Percentiles rank a stretch among this genome's conserved stretches.
Evolutionary conservation across 2,113 vertebrate genomes (phyloP).

Genomic region (Mustela lutreola): DNA sequence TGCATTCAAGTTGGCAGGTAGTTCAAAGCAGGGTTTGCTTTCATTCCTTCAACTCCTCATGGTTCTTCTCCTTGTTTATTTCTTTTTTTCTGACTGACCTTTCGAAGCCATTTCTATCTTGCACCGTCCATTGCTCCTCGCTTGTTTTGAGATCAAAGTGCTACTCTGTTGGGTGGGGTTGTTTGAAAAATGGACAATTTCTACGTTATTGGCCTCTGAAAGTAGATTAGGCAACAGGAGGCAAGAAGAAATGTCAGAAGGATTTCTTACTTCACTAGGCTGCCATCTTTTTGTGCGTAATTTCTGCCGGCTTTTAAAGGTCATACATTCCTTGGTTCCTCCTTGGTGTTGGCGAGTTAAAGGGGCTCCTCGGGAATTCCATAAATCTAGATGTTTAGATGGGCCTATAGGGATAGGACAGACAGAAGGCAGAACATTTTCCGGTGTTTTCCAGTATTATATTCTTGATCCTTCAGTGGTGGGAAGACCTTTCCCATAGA

Average conservation of each 20-base stretch:
- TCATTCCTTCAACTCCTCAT: not conserved
- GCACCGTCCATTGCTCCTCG: not conserved
- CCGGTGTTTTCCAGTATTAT: not conserved
- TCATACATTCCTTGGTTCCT: slow-evolving; percentile 46
- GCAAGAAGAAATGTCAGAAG: not conserved
- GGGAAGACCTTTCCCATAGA: not conserved
- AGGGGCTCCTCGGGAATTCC: not conserved
- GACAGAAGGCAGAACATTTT: not conserved
- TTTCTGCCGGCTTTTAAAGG: not conserved
- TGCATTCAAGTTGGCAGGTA: not conserved
- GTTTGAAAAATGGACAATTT: slow-evolving; percentile 51
- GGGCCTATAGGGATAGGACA: not conserved
- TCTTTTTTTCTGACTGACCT: slow-evolving; percentile 64
- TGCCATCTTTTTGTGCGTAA: slow-evolving; percentile 26
- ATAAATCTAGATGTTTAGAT: slow-evolving; percentile 4
- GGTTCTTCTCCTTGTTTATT: slow-evolving; percentile 15
- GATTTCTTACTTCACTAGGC: not conserved
- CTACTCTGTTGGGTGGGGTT: not conserved
- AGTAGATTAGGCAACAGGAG: slow-evolving; percentile 51
- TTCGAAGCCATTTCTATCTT: slow-evolving; percentile 60
- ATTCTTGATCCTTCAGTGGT: not conserved
- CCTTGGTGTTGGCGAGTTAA: not conserved
- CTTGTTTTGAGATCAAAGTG: slow-evolving; percentile 52
- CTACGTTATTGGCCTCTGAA: not conserved
- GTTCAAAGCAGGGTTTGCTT: not conserved